These are phyloP conservation scores for Orgyia antiqua DNA, from an alignment of 2,888 invertebrate genomes.

Conservation along the genomic window DNA sequence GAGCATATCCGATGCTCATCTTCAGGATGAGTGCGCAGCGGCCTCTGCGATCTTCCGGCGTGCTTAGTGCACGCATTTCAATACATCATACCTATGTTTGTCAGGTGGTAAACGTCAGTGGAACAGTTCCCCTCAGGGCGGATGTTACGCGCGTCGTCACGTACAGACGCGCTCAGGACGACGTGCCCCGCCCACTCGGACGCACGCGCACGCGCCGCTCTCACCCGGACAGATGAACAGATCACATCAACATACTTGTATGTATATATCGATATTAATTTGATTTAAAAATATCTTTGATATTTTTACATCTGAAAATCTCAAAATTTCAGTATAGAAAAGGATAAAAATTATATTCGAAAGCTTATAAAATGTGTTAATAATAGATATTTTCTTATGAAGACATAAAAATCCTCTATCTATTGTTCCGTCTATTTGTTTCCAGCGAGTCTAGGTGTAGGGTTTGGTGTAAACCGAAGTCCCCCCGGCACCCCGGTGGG, in stretches of 20 bases:
- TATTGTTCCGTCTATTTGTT: no score
- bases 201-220: constrained; percentile 29
- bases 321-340: background rate
- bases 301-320: background rate
- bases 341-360: background rate
- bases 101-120: constrained; percentile 54
- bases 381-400: background rate
- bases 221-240: constrained; percentile 53
- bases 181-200: constrained; percentile 10
- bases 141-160: constrained; percentile 5
- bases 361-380: background rate
- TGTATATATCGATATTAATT: constrained; percentile 2
- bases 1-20: no score
- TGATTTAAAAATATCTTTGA: background rate
- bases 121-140: constrained; percentile 26
- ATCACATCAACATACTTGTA: constrained; percentile 14
- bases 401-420: no score
- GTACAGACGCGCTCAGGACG: constrained; percentile 6
- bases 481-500: constrained; percentile 24
- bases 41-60: no score
- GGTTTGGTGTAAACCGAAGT: constrained; percentile 9
- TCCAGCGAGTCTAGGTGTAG: constrained; percentile 10
- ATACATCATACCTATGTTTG: no score
- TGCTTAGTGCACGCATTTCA: no score
- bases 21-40: no score